These are phyloP conservation scores for Empidonax traillii DNA, from an alignment of 2,113 vertebrate genomes.

Conservation along the genomic window DNA sequence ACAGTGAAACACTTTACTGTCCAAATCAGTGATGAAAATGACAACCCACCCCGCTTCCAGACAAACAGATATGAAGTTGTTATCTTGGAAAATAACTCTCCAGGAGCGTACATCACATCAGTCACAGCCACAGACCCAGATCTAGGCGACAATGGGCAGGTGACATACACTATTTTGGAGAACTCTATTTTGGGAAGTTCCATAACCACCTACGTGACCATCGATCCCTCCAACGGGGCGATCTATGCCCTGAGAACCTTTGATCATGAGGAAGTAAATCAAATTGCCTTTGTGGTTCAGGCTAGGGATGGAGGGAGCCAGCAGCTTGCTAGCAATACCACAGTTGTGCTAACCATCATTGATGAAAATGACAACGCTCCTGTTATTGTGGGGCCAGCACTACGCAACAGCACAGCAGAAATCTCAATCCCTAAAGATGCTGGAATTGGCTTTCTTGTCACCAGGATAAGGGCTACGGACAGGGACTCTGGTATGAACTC, in stretches of 20 bases:
- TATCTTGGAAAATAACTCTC: slow-evolving; percentile 95
- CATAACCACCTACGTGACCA: slow-evolving; percentile 92
- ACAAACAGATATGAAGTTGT: slow-evolving; percentile 92
- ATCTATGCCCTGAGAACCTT: slow-evolving; percentile 93
- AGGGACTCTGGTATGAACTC: slow-evolving; percentile 91
- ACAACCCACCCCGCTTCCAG: slow-evolving; percentile 94
- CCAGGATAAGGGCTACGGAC: slow-evolving; percentile 86
- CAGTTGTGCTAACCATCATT: slow-evolving; percentile 87
- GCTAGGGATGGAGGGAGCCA: slow-evolving; percentile 87
- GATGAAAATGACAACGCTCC: slow-evolving; percentile 96
- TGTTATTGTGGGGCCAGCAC: slow-evolving; percentile 81
- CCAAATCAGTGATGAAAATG: slow-evolving; percentile 93
- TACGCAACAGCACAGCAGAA: slow-evolving; percentile 89
- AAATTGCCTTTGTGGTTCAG: slow-evolving; percentile 88
- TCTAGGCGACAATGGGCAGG: slow-evolving; percentile 91
- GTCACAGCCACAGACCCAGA: slow-evolving; percentile 93
- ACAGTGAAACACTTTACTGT: slow-evolving; percentile 95
- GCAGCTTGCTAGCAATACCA: slow-evolving; percentile 84
- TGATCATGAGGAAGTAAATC: slow-evolving; percentile 92
- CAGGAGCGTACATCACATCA: slow-evolving; percentile 89
- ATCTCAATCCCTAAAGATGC: slow-evolving; percentile 87
- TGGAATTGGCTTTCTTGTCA: slow-evolving; percentile 84
- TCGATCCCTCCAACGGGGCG: slow-evolving; percentile 92
- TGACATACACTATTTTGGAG: slow-evolving; percentile 92
- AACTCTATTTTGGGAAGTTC: slow-evolving; percentile 82